These are phyloP conservation scores for Tuberolachnus salignus DNA, from an alignment of 2,888 invertebrate species.

Conservation along the genomic window DNA sequence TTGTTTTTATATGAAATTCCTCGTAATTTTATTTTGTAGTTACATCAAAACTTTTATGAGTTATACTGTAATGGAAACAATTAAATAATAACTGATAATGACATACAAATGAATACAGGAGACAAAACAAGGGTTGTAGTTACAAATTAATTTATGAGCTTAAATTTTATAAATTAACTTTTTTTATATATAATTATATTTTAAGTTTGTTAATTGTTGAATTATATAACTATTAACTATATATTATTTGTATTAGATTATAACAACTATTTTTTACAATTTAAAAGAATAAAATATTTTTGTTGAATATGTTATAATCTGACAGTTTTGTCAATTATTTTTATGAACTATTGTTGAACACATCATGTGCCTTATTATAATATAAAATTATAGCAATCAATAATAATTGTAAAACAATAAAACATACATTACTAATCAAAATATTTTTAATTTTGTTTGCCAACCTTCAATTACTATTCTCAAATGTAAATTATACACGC, in stretches of 20 bases:
- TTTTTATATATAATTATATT: background rate
- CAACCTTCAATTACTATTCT: background rate
- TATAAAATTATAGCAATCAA: background rate
- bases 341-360: slow-evolving; percentile 5
- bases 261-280: slow-evolving; percentile 13
- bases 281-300: slow-evolving; percentile 1
- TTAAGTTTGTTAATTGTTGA: slow-evolving; percentile 3
- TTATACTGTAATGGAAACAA: background rate
- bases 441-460: background rate
- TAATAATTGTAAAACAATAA: slow-evolving; percentile 24
- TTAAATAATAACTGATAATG: background rate
- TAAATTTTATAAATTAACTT: slow-evolving; percentile 27
- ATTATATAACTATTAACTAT: background rate
- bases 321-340: slow-evolving; percentile 19
- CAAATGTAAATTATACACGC: too few species aligned
- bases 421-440: slow-evolving; percentile 29
- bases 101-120: background rate
- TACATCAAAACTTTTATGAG: too few species aligned
- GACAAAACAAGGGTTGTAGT: slow-evolving; percentile 13
- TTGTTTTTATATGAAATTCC: too few species aligned
- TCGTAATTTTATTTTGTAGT: too few species aligned
- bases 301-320: background rate
- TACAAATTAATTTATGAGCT: slow-evolving; percentile 6
- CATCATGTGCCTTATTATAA: slow-evolving; percentile 40
- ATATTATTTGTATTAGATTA: background rate